phyloP scores from a whole-genome alignment of 2,797 vertebrate genomes.

The Lithobates sylvaticus region DNA sequence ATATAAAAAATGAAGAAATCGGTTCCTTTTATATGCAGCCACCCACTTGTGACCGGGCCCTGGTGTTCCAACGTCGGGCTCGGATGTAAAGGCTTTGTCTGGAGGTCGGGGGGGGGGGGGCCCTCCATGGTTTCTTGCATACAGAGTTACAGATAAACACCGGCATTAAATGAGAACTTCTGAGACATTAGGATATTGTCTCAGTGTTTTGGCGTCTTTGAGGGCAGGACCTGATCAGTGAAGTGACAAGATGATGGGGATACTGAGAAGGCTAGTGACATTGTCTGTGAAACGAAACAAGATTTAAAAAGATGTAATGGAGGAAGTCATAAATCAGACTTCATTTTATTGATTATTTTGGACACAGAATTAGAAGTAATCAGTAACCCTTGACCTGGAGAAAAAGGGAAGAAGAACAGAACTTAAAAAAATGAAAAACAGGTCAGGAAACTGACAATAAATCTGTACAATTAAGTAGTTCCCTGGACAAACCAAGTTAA shows the following conservation, averaged over 20 bases:
- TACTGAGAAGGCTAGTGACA: constrained; percentile 18
- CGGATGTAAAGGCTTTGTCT: too few species aligned
- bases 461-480: neutral
- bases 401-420: constrained; percentile 14
- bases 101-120: too few species aligned
- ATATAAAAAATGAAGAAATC: too few species aligned
- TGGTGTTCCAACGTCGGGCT: too few species aligned
- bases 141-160: too few species aligned
- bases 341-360: constrained; percentile 6
- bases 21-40: too few species aligned
- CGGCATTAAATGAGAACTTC: constrained; percentile 8
- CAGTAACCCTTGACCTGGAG: constrained; percentile 13
- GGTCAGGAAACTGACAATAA: neutral
- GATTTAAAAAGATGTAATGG: constrained; percentile 31
- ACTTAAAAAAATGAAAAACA: neutral
- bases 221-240: constrained; percentile 25
- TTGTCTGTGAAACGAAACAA: constrained; percentile 1
- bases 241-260: constrained; percentile 24
- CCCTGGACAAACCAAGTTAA: neutral
- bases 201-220: constrained; percentile 33
- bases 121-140: too few species aligned
- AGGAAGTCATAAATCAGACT: constrained; percentile 22
- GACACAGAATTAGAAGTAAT: constrained; percentile 20
- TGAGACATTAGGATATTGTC: constrained; percentile 19
- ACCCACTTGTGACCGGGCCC: too few species aligned